Evolutionary conservation across 2,113 vertebrate genomes (phyloP).

Genomic region (Neogobius melanostomus): DNA sequence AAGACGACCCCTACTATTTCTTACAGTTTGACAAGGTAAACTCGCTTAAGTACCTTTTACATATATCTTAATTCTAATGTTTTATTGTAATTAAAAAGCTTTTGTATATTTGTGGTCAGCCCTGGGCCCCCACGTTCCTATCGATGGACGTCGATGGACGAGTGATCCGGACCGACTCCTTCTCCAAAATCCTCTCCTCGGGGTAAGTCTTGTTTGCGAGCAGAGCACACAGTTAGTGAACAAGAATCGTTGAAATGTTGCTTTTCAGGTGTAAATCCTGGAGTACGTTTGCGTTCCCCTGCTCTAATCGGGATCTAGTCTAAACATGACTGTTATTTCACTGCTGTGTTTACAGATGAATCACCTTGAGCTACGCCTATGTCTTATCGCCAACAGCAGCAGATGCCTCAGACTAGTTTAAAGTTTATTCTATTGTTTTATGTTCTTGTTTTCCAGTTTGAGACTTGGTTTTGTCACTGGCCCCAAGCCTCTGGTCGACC

Average conservation of each 20-base stretch:
- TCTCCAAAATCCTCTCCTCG: slow-evolving; percentile 83
- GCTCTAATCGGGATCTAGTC: background rate
- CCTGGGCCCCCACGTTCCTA: slow-evolving; percentile 78
- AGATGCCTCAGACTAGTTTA: background rate
- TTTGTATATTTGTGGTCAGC: slow-evolving; percentile 45
- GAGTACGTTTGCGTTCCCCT: background rate
- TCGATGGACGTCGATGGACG: slow-evolving; percentile 79
- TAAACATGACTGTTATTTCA: background rate
- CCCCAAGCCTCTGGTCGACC: slow-evolving; percentile 86
- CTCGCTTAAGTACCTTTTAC: background rate
- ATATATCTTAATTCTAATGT: background rate
- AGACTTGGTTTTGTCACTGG: slow-evolving; percentile 92
- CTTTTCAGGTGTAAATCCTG: too few species aligned
- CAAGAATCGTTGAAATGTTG: too few species aligned
- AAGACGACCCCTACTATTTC: slow-evolving; percentile 98
- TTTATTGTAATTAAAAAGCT: background rate
- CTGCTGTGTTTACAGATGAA: slow-evolving; percentile 10
- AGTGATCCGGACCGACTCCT: slow-evolving; percentile 77
- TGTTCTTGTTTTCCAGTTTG: slow-evolving; percentile 69
- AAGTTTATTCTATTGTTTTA: background rate
- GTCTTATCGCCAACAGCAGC: background rate
- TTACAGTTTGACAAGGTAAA: slow-evolving; percentile 92
- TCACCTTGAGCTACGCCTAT: background rate
- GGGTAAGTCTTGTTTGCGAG: slow-evolving; percentile 63
- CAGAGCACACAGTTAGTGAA: too few species aligned